Base-by-base conservation (phyloP, 1,140 invertebrate genomes). In the Papilio xuthus region DNA sequence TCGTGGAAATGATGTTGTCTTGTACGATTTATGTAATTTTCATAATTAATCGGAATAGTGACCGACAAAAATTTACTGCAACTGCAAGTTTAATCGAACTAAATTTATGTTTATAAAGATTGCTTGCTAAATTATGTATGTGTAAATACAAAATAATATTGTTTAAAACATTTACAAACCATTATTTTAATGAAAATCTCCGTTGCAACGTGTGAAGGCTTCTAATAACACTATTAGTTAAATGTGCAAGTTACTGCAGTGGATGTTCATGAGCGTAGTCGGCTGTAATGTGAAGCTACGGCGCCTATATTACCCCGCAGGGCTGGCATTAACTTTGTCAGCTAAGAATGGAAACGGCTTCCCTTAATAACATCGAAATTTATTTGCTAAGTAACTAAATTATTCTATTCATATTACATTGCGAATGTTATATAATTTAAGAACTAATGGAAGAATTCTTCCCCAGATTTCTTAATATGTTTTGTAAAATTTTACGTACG, bases 241-340 rank as follows among this genome's bases (percentile, higher is more conserved):
- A 86, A 80, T 83, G 83, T 81, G 81, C 83, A 86, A 87, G 83
- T 86, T 85, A 86, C 83, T 85, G 78, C 85, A 86, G 85, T 82
- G 81, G 81, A 82, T 82, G 82, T 82, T 87, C 81, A 80, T 77
- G 82, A 80, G 83, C 81, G 80, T 82, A 86, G 82, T 84, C 82
- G 83, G 84, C 85, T 83, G 86, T 87, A 87, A 88, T 87, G 85
- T 88, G 85, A 87, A 87, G 85, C 86, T 87, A 88, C 82, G 83
- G 83, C 75, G 78, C 77, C 82, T 87, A 81, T 86, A 87, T 87
- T 85, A 85, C 85, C 80, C 79, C 80, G 77, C 74, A 76, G 74
- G 74, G 78, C 82, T 86, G 86, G 82, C 86, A 85, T 82, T 84
- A 80, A 78, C 78, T 78, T 79, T 44, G 37, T 75, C 32, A 37